phyloP scores from a whole-genome alignment of 2,797 vertebrate genomes.

The Australoheros facetus region DNA sequence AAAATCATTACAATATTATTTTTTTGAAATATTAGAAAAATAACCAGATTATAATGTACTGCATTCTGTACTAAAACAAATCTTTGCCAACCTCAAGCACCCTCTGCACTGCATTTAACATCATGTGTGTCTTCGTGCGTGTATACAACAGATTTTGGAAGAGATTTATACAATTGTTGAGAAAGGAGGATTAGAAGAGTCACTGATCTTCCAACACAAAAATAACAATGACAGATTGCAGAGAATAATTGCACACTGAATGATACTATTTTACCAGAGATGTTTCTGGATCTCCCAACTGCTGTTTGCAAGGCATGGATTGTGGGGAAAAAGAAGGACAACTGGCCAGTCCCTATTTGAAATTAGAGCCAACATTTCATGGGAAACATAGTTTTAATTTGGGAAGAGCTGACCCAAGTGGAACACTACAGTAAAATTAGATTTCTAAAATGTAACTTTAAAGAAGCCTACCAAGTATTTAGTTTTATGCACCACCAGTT shows the following conservation, averaged over 20 bases:
- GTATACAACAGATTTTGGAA: neutral
- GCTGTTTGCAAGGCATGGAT: neutral
- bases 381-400: conserved; percentile 1
- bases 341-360: neutral
- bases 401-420: neutral
- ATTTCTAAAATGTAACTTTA: neutral
- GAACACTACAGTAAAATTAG: neutral
- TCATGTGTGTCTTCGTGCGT: neutral
- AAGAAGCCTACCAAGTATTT: neutral
- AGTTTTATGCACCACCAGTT: neutral
- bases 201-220: conserved; percentile 6
- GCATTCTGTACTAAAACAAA: neutral
- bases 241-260: conserved; percentile 2
- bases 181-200: neutral
- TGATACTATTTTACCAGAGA: neutral
- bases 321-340: neutral
- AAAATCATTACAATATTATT: neutral
- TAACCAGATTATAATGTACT: neutral
- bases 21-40: neutral
- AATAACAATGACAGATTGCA: neutral
- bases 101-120: neutral
- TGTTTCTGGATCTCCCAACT: neutral
- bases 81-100: neutral
- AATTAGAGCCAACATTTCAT: neutral
- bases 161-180: neutral